Evolutionary conservation across 2,797 vertebrate species (phyloP).

Genomic region (Hephaestus fuliginosus): DNA sequence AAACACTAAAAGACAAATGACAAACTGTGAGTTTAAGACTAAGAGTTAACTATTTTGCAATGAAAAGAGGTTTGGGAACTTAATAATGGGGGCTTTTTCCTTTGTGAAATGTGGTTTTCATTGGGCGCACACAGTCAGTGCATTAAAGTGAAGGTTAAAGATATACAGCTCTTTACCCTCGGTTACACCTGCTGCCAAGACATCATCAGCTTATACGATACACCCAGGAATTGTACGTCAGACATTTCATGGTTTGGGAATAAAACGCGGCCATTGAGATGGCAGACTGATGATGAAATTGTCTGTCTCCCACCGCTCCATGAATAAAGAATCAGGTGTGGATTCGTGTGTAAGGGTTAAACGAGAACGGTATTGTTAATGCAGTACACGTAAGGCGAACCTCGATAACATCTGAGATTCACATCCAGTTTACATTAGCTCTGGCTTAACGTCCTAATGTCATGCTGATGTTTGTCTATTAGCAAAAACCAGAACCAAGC

Average conservation of each 20-base stretch:
- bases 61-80: neutral
- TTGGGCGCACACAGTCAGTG: neutral
- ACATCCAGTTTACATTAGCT: neutral
- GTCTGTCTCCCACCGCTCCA: neutral
- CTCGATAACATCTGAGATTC: neutral
- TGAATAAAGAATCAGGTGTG: neutral
- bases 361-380: neutral
- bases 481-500: slow-evolving; percentile 2
- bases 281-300: neutral
- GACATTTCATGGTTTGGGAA: neutral
- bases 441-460: neutral
- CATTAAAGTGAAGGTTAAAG: neutral
- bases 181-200: neutral
- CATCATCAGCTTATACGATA: neutral
- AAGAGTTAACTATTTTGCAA: neutral
- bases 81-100: neutral
- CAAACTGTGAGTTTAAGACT: neutral
- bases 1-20: neutral
- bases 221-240: neutral
- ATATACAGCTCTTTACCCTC: neutral
- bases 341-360: neutral
- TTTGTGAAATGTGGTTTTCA: neutral
- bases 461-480: slow-evolving; percentile 1
- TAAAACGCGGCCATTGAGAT: neutral
- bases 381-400: too few species aligned